These are phyloP conservation scores for Chionodraco myersi DNA, from an alignment of 2,113 vertebrate species.

Conservation along the genomic window DNA sequence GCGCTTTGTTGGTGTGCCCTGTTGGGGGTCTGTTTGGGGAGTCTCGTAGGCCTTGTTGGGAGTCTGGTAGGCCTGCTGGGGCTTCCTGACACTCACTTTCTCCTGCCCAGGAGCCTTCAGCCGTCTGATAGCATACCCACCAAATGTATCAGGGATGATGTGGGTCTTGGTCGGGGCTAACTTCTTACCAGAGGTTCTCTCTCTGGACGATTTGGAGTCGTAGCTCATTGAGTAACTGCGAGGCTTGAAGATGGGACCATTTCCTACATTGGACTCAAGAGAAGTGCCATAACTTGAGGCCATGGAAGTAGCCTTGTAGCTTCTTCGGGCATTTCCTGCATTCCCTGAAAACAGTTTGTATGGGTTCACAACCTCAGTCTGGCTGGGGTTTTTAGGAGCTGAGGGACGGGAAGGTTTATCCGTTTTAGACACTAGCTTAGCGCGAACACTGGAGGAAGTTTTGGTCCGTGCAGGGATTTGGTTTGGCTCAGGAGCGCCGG, in stretches of 20 bases:
- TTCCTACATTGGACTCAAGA: not conserved
- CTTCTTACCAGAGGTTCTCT: not conserved
- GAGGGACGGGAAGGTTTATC: too few relatives aligned
- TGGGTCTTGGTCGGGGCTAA: conserved; percentile 1
- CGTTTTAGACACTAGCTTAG: not conserved
- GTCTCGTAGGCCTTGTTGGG: too few relatives aligned
- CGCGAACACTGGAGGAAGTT: not conserved
- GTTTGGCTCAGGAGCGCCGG: accelerated
- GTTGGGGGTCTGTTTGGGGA: too few relatives aligned
- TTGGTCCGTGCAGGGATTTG: not conserved
- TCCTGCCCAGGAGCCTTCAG: not conserved
- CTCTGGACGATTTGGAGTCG: accelerated
- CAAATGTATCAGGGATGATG: conserved; percentile 34
- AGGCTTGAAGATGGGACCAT: not conserved
- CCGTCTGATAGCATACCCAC: conserved; percentile 54
- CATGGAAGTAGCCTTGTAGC: not conserved
- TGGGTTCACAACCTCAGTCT: too few relatives aligned
- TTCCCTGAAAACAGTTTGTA: not conserved
- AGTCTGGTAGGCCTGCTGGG: too few relatives aligned
- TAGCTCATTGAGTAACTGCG: not conserved
- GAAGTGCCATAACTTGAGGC: not conserved
- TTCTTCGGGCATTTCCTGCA: not conserved
- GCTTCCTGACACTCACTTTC: not conserved
- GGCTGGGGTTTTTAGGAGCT: too few relatives aligned
- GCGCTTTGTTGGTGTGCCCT: too few relatives aligned